Evolutionary conservation across 92 coral and sea anemone genomes (phyloP), one percentile per base, ranked within the genome.

Genomic region (Porites rus): DNA sequence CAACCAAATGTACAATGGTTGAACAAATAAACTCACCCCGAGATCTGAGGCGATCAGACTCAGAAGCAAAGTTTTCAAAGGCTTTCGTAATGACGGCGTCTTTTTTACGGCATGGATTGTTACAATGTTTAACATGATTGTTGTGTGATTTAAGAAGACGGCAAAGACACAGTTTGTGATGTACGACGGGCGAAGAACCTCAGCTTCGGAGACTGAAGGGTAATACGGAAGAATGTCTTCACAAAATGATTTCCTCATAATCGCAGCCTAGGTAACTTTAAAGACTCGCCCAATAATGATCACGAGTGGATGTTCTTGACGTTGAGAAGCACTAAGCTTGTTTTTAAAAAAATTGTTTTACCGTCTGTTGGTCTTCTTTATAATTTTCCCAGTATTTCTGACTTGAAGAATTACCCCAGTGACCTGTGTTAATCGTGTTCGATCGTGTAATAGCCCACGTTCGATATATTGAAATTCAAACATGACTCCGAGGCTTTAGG

Each of bases 21-120:
- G 85, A 17, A 46, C 76, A 20, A 81, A 14, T 10, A 81, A 69
- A 10, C 85, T 66, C n/a, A 69, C 67, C 11, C 85, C 77, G 1
- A 81, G 31, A 81, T 81, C 85, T 1, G 85, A 81, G 6, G 58
- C 68, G 11, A 67, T 66, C 52, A 81, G 74, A 69, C 77, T 81
- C 28, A 69, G 9, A 12, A 81, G 77, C 18, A 81, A 31, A 24
- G 69, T 69, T 54, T 69, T 58, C 18, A 81, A 70, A 38, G 77
- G 25, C 10, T 28, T 28, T 22, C 67, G 58, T 25, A 81, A 53
- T 65, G 66, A 69, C n/a, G 58, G 56, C 10, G 69, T 81, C 64
- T 56, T 81, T 18, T 19, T 69, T 24, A 81, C 70, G 53, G 77
- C 77, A 8, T 69, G 54, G 58, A 81, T 69, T 18, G 77, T 68